Percentiles rank a stretch among this genome's conserved stretches.
phyloP scores from a whole-genome alignment of 2,113 vertebrate species.

The Pelmatolapia mariae region DNA sequence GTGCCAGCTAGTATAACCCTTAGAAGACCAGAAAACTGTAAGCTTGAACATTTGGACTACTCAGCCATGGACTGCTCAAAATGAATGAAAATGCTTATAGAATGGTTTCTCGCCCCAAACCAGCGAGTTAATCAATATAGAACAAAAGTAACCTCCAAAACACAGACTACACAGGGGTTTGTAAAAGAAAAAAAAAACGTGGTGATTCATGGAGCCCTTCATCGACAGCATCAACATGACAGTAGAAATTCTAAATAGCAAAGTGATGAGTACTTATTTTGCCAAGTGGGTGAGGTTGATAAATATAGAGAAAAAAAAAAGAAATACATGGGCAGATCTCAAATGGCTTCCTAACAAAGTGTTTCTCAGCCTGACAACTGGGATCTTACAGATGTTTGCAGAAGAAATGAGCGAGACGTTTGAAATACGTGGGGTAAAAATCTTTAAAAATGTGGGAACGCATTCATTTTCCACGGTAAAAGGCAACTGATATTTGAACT shows the following conservation, averaged over 20 bases:
- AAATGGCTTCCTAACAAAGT: slow-evolving; percentile 30
- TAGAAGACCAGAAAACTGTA: slow-evolving; percentile 81
- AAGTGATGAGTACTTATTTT: slow-evolving; percentile 69
- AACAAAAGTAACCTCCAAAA: slow-evolving; percentile 69
- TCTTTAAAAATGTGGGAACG: neutral
- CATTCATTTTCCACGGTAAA: neutral
- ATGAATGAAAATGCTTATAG: slow-evolving; percentile 67
- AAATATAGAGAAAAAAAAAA: slow-evolving; percentile 70
- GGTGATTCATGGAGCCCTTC: slow-evolving; percentile 45
- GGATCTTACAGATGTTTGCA: neutral
- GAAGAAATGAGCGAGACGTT: neutral
- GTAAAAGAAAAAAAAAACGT: slow-evolving; percentile 41
- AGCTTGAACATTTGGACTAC: slow-evolving; percentile 67
- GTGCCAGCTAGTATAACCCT: slow-evolving; percentile 54
- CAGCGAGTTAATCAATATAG: slow-evolving; percentile 72
- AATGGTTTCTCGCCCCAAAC: slow-evolving; percentile 71
- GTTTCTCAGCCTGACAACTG: slow-evolving; percentile 23
- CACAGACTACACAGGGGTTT: slow-evolving; percentile 74
- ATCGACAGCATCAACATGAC: slow-evolving; percentile 50
- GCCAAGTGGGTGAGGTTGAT: slow-evolving; percentile 73
- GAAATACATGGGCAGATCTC: slow-evolving; percentile 19
- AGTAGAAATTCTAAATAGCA: slow-evolving; percentile 48
- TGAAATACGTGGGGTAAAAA: neutral
- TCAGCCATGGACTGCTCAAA: slow-evolving; percentile 79
- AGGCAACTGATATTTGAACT: neutral